Evolutionary conservation across 1,140 invertebrate species (phyloP), one percentile per base, ranked within the genome.

Genomic region (Temnothorax longispinosus): DNA sequence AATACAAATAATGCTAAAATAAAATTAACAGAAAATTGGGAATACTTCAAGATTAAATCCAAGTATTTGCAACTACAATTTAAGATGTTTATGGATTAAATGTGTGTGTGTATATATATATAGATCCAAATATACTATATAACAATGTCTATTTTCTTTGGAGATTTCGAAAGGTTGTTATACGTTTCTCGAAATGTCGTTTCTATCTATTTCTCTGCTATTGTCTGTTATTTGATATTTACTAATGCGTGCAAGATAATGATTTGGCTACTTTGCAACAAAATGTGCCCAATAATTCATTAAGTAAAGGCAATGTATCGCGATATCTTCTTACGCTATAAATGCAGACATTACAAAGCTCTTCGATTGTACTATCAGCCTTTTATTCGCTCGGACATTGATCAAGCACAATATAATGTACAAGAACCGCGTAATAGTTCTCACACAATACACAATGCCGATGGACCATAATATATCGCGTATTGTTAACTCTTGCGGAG

Each of bases 401-500:
- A 72, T 82, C 82, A 76, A 82, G 58, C 71, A 67, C 47, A 75
- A 80, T 75, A 80, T 75, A 89, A 80, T 64, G 58, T 58, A 74
- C 18, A 35, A 75, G 54, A 54, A 72, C 47, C 27, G 11, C 3
- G 27, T 74, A 60, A 47, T 60, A 74, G 13, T 38, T 60, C 80
- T 82, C 80, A 60, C 80, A 60, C 80, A 82, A 82, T 56, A 60
- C 80, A 60, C 80, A 82, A 82, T 56, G n/a, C 72, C 52, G 11
- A 38, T 62, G 21, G 18, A 38, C n/a, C 50, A 52, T 85, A 88
- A 88, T 87, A 47, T 54, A 86, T 78, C 67, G 81, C 44, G 81
- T 38, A 47, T 80, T 86, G 87, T 88, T 88, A 86, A 88, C 81
- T 50, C 67, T 88, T 27, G 35, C 13, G 50, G 32, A 85, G 77